Percentiles rank a stretch among this genome's conserved stretches.
phyloP scores from a whole-genome alignment of 2,797 vertebrate genomes.

The Gila robusta region DNA sequence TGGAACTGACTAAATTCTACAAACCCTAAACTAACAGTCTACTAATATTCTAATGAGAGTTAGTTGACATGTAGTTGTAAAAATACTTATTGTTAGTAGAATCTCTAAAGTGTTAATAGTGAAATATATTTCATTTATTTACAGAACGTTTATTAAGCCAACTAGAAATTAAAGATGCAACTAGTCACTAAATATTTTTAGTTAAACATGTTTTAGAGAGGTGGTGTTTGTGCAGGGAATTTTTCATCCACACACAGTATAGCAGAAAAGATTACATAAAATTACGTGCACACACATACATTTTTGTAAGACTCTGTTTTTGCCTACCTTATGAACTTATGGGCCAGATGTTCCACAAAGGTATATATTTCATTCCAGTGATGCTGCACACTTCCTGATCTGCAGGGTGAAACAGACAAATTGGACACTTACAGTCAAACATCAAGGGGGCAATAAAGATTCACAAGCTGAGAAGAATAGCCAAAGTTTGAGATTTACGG shows the following conservation, averaged over 20 bases:
- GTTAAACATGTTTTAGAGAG: background rate
- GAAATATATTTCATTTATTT: background rate
- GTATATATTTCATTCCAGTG: slow-evolving; percentile 98
- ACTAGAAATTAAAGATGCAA: slow-evolving; percentile 8
- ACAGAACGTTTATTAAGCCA: slow-evolving; percentile 5
- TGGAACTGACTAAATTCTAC: background rate
- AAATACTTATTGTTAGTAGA: background rate
- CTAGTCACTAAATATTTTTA: background rate
- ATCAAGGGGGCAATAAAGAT: slow-evolving; percentile 34
- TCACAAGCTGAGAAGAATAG: slow-evolving; percentile 23
- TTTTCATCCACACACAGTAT: background rate
- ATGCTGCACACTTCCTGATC: slow-evolving; percentile 95
- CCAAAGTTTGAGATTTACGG: slow-evolving; percentile 18
- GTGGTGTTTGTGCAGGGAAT: background rate
- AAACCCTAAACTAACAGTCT: background rate
- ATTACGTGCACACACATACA: background rate
- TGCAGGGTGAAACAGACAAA: slow-evolving; percentile 69
- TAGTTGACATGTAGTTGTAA: background rate
- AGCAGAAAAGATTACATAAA: background rate
- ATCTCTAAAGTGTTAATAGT: background rate
- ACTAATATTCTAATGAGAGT: background rate
- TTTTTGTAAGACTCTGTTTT: background rate
- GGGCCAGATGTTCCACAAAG: slow-evolving; percentile 96
- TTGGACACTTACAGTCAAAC: slow-evolving; percentile 19
- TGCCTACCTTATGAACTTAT: slow-evolving; percentile 94